Conservation (phyloP, 2,888 invertebrate genomes). For the Lamproptera curius region DNA sequence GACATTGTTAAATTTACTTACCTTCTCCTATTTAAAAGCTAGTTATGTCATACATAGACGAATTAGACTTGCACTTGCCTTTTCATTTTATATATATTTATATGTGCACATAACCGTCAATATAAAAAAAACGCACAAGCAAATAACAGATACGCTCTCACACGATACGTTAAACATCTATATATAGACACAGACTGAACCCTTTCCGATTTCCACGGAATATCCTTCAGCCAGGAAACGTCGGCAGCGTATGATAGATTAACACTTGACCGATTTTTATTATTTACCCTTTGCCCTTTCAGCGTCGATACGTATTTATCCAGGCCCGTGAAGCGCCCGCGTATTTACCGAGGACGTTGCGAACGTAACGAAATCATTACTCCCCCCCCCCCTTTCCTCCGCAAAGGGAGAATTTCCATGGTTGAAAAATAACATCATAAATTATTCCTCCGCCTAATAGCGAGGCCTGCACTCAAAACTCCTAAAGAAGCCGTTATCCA, state of each 20-base stretch:
- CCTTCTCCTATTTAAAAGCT: too few species aligned
- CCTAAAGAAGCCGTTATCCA: conserved; percentile 58
- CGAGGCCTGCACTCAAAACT: conserved; percentile 28
- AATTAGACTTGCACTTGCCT: too few species aligned
- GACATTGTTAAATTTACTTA: too few species aligned
- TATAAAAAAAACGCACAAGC: too few species aligned
- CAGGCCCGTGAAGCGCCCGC: conserved; percentile 13
- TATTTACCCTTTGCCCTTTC: conserved; percentile 20
- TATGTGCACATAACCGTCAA: too few species aligned
- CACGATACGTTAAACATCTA: too few species aligned
- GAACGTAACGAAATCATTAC: conserved; percentile 20
- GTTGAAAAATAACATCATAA: conserved; percentile 24
- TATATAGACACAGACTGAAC: too few species aligned
- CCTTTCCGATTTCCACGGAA: conserved; percentile 2
- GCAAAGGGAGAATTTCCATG: conserved; percentile 18
- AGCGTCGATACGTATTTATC: conserved; percentile 17
- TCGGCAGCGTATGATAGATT: conserved; percentile 13
- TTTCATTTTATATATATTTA: too few species aligned
- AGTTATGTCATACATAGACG: too few species aligned
- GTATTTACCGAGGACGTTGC: conserved; percentile 17
- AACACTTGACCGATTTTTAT: conserved; percentile 21
- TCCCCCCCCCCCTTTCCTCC: conserved; percentile 11
- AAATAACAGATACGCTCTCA: too few species aligned
- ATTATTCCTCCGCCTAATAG: conserved; percentile 23
- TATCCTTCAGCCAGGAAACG: neutral